Base-by-base conservation (phyloP, 2,113 vertebrate genomes). In the Entelurus aequoreus region DNA sequence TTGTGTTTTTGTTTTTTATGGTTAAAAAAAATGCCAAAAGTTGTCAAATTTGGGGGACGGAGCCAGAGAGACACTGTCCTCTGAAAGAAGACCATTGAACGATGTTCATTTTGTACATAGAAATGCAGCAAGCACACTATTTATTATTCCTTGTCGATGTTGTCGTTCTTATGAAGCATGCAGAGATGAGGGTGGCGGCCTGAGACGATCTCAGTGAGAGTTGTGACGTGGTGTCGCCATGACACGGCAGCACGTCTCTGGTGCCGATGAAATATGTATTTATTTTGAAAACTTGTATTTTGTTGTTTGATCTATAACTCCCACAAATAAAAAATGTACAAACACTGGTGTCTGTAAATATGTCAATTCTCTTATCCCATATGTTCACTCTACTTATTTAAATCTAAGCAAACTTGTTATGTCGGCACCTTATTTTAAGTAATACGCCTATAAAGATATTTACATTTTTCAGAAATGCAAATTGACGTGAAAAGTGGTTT, bases 241-340 rank as follows among this genome's bases (percentile, higher is more conserved):
- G 3, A 64, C 6, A 38, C 21, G 4, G 6, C 35, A 50, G 11
- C 49, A 16, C 0, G 69, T 44, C 52, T 68, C 62, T 78, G 72
- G 50, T 79, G 69, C 72, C 57, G 59, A 65, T 48, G 19, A 72
- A 56, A 72, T 28, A 76, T 68, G 28, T 64, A 71, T 65, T 71
- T 72, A 76, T 76, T 65, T 61, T 71, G 57, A 83, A 77, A 71
- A 8, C 40, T 78, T 74, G 81, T 81, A 84, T 84, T 86, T 83
- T 86, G 78, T 83, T 72, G 84, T 83, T 76, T 72, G 69, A 72
- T 67, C 70, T 62, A 48, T 70, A 69, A 69, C 63, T 75, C 74
- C n/a, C 65, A 55, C 49, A 62, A 84, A 76, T 83, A 82, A 79
- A 86, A 48, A 65, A 15, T 77, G 44, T 76, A 60, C 55, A 70